Base-by-base conservation (phyloP, 2,888 invertebrate species). In the Drosophila mulleri region DNA sequence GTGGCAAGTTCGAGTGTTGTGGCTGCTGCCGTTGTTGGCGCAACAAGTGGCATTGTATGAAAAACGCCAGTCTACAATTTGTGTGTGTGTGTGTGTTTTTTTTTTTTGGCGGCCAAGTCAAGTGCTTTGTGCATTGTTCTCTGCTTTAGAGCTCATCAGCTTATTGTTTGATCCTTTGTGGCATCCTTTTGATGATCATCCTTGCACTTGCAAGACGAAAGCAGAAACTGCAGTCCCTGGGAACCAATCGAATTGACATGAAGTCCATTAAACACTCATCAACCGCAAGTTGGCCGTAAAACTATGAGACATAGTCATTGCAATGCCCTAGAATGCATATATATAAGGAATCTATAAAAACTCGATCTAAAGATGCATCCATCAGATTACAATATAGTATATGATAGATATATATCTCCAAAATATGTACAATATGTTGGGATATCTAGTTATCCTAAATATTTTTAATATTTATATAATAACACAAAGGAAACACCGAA, bases 1-100 rank as follows among this genome's bases (percentile, higher is more conserved):
- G 88, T 88, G 89, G 85, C 84, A 89, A 82, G 82, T 86, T 86
- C 88, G 82, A 88, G 86, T 86, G 78, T 72, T 82, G 89, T 45
- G 71, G 65, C 45, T 57, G 66, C 32, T 66, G 74, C 45, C 50
- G 60, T 20, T 62, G 61, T 45, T 68, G 71, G 57, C 48, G 57
- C 75, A 62, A 74, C 73, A 74, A 74, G 75, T 74, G 75, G 75
- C 67, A 73, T 73, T 73, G 72, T 73, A 67, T 73, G 72, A 20
- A 41, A 41, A 64, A 45, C 29, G 11, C 39, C 29, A 47, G 45
- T 16, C 37, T 8, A n/a, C 48, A 53, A 66, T 66, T 64, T 80
- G 58, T 61, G 65, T 59, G 53, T 60, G 64, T 26, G 26, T 26
- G 26, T 26, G 26, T 26, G 26, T 26, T 1, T 26, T 0, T 26